Percentiles rank a stretch among this genome's conserved stretches.
These are phyloP conservation scores for Whitmania pigra DNA, from an alignment of 1,140 invertebrate species.

Conservation along the genomic window DNA sequence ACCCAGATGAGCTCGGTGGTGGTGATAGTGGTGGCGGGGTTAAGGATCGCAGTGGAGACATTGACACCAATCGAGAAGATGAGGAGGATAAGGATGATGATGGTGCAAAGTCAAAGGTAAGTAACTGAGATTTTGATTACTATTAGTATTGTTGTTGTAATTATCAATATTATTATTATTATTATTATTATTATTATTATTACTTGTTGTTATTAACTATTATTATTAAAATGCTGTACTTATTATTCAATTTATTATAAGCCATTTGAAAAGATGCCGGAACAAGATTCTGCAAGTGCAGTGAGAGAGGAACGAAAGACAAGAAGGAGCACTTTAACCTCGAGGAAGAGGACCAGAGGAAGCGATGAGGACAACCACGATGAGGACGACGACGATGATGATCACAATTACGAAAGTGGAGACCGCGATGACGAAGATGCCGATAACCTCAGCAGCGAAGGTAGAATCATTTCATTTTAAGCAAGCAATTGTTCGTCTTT, in stretches of 20 bases:
- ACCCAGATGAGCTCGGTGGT: too few species aligned
- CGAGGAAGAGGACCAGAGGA: not conserved
- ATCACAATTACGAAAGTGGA: not conserved
- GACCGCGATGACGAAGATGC: not conserved
- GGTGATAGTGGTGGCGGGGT: too few species aligned
- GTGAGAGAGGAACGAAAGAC: not conserved
- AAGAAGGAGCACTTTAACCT: not conserved
- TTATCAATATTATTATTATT: too few species aligned
- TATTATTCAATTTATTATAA: too few species aligned
- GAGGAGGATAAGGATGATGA: not conserved
- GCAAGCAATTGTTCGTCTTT: too few species aligned
- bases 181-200: too few species aligned
- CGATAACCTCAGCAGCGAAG: slow-evolving; percentile 1
- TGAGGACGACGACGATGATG: not conserved
- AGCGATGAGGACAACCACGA: not conserved
- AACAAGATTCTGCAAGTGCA: too few species aligned
- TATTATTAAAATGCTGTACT: too few species aligned
- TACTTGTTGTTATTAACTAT: too few species aligned
- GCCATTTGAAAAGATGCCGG: too few species aligned
- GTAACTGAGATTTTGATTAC: too few species aligned
- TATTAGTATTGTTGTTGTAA: too few species aligned
- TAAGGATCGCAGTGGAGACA: not conserved
- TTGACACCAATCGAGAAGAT: not conserved
- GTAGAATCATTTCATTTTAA: not conserved
- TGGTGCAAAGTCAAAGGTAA: not conserved